A percentile compares a stretch with the other conserved stretches of the same genome.
phyloP scores from a whole-genome alignment of 2,888 invertebrate genomes.

The Eupithecia centaureata region DNA sequence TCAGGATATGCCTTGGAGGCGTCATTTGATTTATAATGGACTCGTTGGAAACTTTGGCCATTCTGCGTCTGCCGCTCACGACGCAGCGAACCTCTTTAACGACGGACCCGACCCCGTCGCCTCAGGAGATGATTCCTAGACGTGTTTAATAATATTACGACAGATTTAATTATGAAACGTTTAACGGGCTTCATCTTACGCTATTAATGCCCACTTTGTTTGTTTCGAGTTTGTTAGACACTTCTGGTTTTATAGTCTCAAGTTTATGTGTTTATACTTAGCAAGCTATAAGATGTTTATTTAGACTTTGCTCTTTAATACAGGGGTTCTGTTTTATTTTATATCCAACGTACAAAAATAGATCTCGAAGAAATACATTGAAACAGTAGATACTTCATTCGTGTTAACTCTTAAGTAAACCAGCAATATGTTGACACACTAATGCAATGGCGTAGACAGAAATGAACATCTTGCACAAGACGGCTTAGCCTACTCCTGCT shows the following conservation, averaged over 20 bases:
- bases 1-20: slow-evolving; percentile 82
- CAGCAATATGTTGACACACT: slow-evolving; percentile 45
- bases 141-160: slow-evolving; percentile 84
- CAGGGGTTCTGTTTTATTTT: background rate
- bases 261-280: slow-evolving; percentile 30
- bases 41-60: slow-evolving; percentile 83
- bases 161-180: slow-evolving; percentile 83
- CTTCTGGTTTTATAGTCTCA: slow-evolving; percentile 47
- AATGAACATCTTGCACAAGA: slow-evolving; percentile 78
- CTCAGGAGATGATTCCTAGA: slow-evolving; percentile 83
- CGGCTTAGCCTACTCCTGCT: slow-evolving; percentile 80
- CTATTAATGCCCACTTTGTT: slow-evolving; percentile 69
- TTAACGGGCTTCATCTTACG: slow-evolving; percentile 74
- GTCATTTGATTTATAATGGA: slow-evolving; percentile 85
- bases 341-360: background rate
- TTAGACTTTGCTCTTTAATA: slow-evolving; percentile 26
- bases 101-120: slow-evolving; percentile 81
- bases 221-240: slow-evolving; percentile 56
- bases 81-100: slow-evolving; percentile 77
- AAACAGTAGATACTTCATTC: background rate
- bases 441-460: slow-evolving; percentile 67
- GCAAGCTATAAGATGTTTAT: slow-evolving; percentile 39
- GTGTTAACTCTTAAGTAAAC: slow-evolving; percentile 24
- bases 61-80: slow-evolving; percentile 64
- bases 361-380: background rate